These are phyloP conservation scores for Antheraea assamensis DNA, from an alignment of 2,888 invertebrate genomes.

Conservation along the genomic window DNA sequence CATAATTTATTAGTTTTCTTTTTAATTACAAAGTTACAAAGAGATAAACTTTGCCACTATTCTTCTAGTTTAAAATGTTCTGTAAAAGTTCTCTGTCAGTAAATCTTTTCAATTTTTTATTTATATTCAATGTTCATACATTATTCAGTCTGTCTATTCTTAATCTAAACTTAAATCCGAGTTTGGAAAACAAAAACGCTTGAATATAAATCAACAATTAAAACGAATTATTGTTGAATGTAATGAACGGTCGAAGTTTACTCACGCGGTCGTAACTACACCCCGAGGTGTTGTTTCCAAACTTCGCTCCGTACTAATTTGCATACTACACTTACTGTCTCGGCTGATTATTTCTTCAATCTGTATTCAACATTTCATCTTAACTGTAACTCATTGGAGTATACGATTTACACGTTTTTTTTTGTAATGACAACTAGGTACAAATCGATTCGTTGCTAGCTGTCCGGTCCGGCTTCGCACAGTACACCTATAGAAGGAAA, in stretches of 20 bases:
- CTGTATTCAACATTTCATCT: background rate
- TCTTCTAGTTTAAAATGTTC: too few relatives aligned
- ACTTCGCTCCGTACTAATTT: conserved; percentile 1
- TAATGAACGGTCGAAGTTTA: conserved; percentile 11
- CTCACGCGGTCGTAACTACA: conserved; percentile 5
- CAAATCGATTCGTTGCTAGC: too few relatives aligned
- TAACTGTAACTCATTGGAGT: background rate
- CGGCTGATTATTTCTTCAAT: conserved; percentile 1
- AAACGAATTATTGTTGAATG: conserved; percentile 7
- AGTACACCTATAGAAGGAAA: too few relatives aligned
- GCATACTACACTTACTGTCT: conserved; percentile 4
- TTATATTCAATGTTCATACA: too few relatives aligned
- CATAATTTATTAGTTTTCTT: too few relatives aligned
- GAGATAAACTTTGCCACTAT: too few relatives aligned
- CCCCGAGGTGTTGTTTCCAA: conserved; percentile 9
- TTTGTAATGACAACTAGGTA: too few relatives aligned
- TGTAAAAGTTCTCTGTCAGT: too few relatives aligned
- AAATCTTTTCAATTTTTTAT: too few relatives aligned
- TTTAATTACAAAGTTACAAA: too few relatives aligned
- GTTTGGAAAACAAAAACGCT: background rate
- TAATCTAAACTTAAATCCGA: background rate
- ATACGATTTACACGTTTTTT: too few relatives aligned
- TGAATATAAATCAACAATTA: conserved; percentile 12
- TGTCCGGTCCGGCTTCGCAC: too few relatives aligned
- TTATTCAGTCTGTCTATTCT: background rate